Evolutionary conservation across 2,888 invertebrate genomes (phyloP).

Genomic region (Bursaphelenchus okinawaensis): DNA sequence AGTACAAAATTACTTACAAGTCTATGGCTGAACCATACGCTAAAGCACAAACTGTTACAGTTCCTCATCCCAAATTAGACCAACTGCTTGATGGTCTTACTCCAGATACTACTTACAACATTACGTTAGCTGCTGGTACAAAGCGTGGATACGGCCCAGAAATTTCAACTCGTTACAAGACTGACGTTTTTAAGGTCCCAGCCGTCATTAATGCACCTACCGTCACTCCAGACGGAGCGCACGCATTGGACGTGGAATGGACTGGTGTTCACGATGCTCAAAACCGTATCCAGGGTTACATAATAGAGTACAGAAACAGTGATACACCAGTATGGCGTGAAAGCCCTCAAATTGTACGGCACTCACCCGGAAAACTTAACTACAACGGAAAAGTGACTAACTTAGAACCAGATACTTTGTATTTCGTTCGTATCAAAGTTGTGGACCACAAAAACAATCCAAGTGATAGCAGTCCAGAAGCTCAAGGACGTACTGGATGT

Average conservation of each 20-base stretch:
- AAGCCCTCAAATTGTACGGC: slow-evolving; percentile 45
- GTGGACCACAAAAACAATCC: slow-evolving; percentile 51
- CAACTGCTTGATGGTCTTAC: slow-evolving; percentile 50
- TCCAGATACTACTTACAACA: slow-evolving; percentile 57
- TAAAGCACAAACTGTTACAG: slow-evolving; percentile 26
- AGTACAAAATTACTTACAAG: slow-evolving; percentile 50
- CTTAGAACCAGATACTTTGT: slow-evolving; percentile 59
- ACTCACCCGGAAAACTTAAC: slow-evolving; percentile 47
- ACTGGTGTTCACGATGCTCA: slow-evolving; percentile 49
- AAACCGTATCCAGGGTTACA: slow-evolving; percentile 52
- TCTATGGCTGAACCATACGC: slow-evolving; percentile 45
- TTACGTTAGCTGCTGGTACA: slow-evolving; percentile 49
- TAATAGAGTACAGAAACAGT: slow-evolving; percentile 49
- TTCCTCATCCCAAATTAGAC: slow-evolving; percentile 52
- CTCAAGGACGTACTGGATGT: slow-evolving; percentile 56
- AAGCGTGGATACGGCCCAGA: slow-evolving; percentile 54
- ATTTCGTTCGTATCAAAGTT: slow-evolving; percentile 59
- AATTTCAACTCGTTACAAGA: slow-evolving; percentile 51
- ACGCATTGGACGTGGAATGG: slow-evolving; percentile 55
- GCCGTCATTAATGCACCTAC: slow-evolving; percentile 36
- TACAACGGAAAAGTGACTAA: slow-evolving; percentile 57
- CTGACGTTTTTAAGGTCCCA: slow-evolving; percentile 55
- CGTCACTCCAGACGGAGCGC: slow-evolving; percentile 53
- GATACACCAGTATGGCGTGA: slow-evolving; percentile 54
- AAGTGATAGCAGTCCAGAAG: slow-evolving; percentile 55